phyloP scores from a whole-genome alignment of 2,888 invertebrate species.

The Drosophila aldrichi region DNA sequence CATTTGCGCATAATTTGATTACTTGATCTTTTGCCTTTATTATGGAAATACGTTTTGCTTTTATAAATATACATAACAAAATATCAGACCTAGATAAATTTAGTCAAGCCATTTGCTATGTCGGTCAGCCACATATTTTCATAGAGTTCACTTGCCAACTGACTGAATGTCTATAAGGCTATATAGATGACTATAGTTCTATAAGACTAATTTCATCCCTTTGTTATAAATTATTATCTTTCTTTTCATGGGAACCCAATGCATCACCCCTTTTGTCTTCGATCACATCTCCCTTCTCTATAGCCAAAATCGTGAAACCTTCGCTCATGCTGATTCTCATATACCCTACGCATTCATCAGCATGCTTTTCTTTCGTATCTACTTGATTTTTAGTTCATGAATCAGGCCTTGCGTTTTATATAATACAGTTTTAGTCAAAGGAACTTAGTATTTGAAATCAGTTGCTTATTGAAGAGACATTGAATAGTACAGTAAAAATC shows the following conservation, averaged over 20 bases:
- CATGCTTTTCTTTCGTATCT: no score
- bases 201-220: no score
- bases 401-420: neutral
- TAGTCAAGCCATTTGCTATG: neutral
- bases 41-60: slow-evolving; percentile 53
- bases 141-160: neutral
- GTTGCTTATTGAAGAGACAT: neutral
- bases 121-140: neutral
- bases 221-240: no score
- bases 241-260: no score
- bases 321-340: no score
- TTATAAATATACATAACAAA: neutral
- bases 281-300: no score
- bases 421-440: neutral
- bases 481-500: no score
- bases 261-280: no score
- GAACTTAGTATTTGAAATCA: neutral
- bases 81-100: neutral
- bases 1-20: slow-evolving; percentile 60
- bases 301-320: no score
- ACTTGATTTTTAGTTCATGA: neutral
- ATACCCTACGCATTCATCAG: no score
- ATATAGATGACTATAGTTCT: no score
- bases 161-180: no score
- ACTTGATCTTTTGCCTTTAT: slow-evolving; percentile 47